Conservation (phyloP, 2,888 invertebrate species). For the Tenthredo scrophulariae region DNA sequence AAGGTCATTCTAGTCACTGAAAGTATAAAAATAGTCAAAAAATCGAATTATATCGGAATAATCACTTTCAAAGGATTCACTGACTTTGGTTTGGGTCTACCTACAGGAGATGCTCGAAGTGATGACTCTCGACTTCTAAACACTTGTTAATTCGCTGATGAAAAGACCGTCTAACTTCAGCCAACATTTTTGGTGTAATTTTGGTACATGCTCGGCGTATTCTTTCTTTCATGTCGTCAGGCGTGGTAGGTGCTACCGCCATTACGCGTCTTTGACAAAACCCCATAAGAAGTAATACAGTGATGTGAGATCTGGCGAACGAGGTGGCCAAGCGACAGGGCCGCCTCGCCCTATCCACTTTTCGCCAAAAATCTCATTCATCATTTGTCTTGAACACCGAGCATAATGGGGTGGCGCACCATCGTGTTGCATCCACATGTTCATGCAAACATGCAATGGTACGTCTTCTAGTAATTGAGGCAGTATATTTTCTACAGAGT, state of each 20-base stretch:
- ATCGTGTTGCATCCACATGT: conserved; percentile 54
- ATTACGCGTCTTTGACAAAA: conserved; percentile 26
- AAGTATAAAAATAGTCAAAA: conserved; percentile 23
- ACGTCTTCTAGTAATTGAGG: conserved; percentile 21
- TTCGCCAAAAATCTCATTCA: conserved; percentile 54
- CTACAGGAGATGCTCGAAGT: conserved; percentile 49
- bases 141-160: background rate
- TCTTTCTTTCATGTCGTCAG: conserved; percentile 34
- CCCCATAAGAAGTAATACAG: too few species aligned
- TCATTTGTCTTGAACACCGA: conserved; percentile 53
- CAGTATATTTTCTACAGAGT: conserved; percentile 25
- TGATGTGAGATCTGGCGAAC: conserved; percentile 5
- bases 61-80: too few species aligned
- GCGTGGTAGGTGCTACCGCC: conserved; percentile 21
- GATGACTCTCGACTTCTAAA: conserved; percentile 43
- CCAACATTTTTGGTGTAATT: conserved; percentile 51
- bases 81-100: conserved; percentile 46
- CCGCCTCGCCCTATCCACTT: conserved; percentile 45
- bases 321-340: background rate
- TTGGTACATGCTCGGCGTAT: conserved; percentile 52
- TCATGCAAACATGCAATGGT: conserved; percentile 34
- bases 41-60: conserved; percentile 5
- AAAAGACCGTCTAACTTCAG: conserved; percentile 48
- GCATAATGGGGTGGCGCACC: conserved; percentile 55
- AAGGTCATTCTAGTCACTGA: conserved; percentile 24